These are phyloP conservation scores for Chaetophractus vellerosus DNA, from an alignment of 2,797 vertebrate genomes.

Conservation along the genomic window DNA sequence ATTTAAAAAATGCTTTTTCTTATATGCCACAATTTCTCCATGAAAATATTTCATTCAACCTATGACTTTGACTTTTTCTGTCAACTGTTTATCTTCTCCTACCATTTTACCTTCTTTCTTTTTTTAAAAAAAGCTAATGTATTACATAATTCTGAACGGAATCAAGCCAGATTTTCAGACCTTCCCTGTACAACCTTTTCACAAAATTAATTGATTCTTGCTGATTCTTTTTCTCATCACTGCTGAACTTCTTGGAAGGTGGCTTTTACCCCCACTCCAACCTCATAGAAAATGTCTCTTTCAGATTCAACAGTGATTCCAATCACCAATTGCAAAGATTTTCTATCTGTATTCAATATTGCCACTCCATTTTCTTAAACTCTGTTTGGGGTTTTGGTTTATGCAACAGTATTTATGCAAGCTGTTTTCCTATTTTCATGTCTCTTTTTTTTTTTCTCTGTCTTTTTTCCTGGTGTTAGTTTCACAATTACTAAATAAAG, in stretches of 20 bases:
- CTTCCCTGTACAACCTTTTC: constrained; percentile 39
- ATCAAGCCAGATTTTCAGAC: constrained; percentile 14
- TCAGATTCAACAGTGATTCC: neutral
- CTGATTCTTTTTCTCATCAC: neutral
- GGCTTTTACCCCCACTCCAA: neutral
- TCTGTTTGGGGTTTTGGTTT: constrained; percentile 1
- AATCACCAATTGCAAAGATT: neutral
- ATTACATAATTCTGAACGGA: constrained; percentile 13
- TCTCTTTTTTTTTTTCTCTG: neutral
- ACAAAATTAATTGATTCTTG: constrained; percentile 17
- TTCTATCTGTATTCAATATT: neutral
- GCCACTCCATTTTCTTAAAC: neutral
- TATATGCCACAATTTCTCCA: constrained; percentile 20
- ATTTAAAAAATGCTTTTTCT: constrained; percentile 46
- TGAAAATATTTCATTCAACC: neutral
- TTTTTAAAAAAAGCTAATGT: constrained; percentile 21
- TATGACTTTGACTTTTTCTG: constrained; percentile 54
- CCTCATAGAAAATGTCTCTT: neutral
- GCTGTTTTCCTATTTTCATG: neutral
- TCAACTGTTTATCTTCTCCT: constrained; percentile 25
- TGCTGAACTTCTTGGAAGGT: neutral
- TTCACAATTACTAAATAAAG: neutral
- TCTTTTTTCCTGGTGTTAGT: neutral
- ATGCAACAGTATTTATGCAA: neutral
- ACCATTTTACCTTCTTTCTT: neutral